Conservation (phyloP, 2,113 vertebrate species). For the Sminthopsis crassicaudata region DNA sequence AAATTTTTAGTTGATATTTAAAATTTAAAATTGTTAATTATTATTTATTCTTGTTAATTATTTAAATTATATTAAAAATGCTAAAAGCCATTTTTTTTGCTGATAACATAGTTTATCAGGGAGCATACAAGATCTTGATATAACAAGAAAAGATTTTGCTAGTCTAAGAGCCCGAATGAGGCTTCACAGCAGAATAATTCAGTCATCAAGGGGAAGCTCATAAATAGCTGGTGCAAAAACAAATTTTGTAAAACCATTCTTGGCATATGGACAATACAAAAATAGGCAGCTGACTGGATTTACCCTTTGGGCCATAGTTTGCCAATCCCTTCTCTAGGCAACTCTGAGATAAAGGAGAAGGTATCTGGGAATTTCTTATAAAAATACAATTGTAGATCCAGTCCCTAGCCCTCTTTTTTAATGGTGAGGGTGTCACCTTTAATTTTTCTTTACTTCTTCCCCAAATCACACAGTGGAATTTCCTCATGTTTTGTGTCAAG, state of each 20-base stretch:
- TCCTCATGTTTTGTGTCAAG: conserved; percentile 3
- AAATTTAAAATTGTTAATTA: not conserved
- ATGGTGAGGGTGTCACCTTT: not conserved
- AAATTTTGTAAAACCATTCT: not conserved
- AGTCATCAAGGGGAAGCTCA: too few species aligned
- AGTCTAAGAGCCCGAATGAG: too few species aligned
- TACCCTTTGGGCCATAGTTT: not conserved
- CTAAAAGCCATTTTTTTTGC: too few species aligned
- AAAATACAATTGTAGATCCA: not conserved
- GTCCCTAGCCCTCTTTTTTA: not conserved
- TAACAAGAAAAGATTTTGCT: too few species aligned
- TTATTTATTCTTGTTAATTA: not conserved
- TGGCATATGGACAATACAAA: not conserved
- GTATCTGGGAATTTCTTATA: not conserved
- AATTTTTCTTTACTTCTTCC: not conserved
- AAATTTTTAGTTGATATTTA: not conserved
- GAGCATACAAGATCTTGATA: too few species aligned
- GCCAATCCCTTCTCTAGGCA: not conserved
- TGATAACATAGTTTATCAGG: too few species aligned
- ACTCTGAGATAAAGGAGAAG: not conserved
- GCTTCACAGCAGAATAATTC: too few species aligned
- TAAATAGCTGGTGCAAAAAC: too few species aligned
- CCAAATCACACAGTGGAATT: not conserved
- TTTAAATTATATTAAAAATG: not conserved
- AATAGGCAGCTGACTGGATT: not conserved